Evolutionary conservation across 2,888 invertebrate genomes (phyloP).

Genomic region (Octonoba sinensis): DNA sequence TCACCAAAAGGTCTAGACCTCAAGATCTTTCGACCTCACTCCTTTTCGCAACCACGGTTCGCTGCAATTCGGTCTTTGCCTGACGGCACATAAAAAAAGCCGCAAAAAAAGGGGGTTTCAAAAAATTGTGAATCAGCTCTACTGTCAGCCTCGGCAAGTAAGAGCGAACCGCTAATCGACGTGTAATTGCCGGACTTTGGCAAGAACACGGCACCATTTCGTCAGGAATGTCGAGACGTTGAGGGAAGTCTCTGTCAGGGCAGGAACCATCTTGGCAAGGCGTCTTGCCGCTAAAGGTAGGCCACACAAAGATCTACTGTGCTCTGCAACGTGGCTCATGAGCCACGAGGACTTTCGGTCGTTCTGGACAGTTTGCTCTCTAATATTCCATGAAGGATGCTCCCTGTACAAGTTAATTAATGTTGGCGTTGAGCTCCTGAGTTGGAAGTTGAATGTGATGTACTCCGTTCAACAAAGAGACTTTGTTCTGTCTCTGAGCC

Average conservation of each 20-base stretch:
- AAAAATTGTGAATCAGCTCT: conserved; percentile 22
- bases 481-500: conserved; percentile 1
- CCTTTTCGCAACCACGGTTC: conserved; percentile 45
- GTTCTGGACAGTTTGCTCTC: conserved; percentile 60
- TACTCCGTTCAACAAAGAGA: conserved; percentile 28
- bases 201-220: conserved; percentile 35
- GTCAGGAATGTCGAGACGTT: conserved; percentile 12
- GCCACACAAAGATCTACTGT: conserved; percentile 33
- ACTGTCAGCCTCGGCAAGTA: conserved; percentile 31
- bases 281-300: conserved; percentile 53
- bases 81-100: conserved; percentile 34
- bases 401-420: conserved; percentile 56
- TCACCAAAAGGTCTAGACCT: conserved; percentile 25
- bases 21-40: conserved; percentile 24
- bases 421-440: conserved; percentile 58
- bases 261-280: conserved; percentile 34
- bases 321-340: conserved; percentile 27
- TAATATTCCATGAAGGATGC: conserved; percentile 60
- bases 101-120: neutral
- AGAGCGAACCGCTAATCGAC: conserved; percentile 59
- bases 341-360: conserved; percentile 37
- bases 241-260: conserved; percentile 26
- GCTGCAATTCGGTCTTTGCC: conserved; percentile 26
- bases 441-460: conserved; percentile 26
- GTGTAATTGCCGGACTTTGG: conserved; percentile 56